These are phyloP conservation scores for Marmota flaviventris DNA, from an alignment of 2,113 vertebrate species.

Conservation along the genomic window DNA sequence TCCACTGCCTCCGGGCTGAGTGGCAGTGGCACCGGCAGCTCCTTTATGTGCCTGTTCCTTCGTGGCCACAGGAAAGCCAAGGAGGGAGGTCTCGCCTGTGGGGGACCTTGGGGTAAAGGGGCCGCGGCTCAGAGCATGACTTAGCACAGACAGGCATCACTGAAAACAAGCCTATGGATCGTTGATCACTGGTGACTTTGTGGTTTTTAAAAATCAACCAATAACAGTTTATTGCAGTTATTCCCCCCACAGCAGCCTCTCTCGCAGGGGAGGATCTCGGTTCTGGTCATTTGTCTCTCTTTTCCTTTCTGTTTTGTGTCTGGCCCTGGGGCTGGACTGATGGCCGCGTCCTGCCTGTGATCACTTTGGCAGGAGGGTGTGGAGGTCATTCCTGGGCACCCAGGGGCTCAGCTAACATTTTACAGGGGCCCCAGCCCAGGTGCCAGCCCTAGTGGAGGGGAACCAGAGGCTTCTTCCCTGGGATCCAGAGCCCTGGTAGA, in stretches of 20 bases:
- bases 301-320: background rate
- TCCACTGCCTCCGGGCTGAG: fast-evolving
- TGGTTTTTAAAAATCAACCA: slow-evolving; percentile 68
- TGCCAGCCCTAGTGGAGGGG: fast-evolving
- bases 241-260: background rate
- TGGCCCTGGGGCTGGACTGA: background rate
- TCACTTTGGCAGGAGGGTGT: background rate
- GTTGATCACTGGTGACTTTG: slow-evolving; percentile 62
- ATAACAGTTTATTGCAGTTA: slow-evolving; percentile 34
- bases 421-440: background rate
- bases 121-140: background rate
- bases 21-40: background rate
- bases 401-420: background rate
- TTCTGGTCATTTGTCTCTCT: background rate
- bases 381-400: background rate
- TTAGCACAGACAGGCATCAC: background rate
- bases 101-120: background rate
- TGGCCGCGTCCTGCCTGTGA: background rate
- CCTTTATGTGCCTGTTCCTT: background rate
- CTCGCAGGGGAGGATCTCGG: background rate
- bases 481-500: background rate
- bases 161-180: slow-evolving; percentile 38
- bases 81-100: fast-evolving
- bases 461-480: background rate
- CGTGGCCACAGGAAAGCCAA: background rate